These are phyloP conservation scores for Cataglyphis altisquamis DNA, from an alignment of 2,888 invertebrate genomes.

Conservation along the genomic window DNA sequence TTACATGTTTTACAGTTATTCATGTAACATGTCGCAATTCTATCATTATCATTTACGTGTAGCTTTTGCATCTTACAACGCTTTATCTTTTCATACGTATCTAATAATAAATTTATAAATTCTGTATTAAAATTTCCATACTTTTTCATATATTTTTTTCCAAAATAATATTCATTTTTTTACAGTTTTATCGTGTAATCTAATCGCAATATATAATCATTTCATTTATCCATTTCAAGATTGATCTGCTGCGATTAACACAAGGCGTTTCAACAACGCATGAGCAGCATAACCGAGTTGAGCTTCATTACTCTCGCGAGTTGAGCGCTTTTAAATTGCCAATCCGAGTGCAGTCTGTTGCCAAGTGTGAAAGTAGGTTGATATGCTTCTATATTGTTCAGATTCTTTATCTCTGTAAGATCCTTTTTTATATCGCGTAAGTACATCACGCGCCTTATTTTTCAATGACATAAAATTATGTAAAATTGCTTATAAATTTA, in stretches of 20 bases:
- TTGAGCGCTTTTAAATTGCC: constrained; percentile 46
- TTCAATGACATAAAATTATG: constrained; percentile 58
- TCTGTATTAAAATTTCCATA: background rate
- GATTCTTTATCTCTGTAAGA: constrained; percentile 58
- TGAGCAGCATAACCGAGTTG: constrained; percentile 40
- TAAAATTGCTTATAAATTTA: constrained; percentile 64
- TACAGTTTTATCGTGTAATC: background rate
- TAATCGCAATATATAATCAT: background rate
- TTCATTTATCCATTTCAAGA: constrained; percentile 27
- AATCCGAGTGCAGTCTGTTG: constrained; percentile 39
- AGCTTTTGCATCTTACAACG: background rate
- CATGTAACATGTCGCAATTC: background rate
- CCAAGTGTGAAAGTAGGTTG: constrained; percentile 67
- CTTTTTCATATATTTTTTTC: background rate
- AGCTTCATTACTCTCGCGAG: constrained; percentile 26
- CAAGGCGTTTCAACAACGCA: constrained; percentile 25
- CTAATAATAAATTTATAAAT: background rate
- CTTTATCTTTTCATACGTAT: background rate
- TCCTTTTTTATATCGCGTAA: constrained; percentile 49
- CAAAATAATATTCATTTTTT: background rate
- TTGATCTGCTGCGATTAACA: constrained; percentile 35
- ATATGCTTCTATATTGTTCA: constrained; percentile 40
- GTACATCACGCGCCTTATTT: constrained; percentile 34
- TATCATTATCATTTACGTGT: background rate
- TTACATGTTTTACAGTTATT: background rate